Evolutionary conservation across 2,797 vertebrate species (phyloP).

Genomic region (Crenichthys baileyi): DNA sequence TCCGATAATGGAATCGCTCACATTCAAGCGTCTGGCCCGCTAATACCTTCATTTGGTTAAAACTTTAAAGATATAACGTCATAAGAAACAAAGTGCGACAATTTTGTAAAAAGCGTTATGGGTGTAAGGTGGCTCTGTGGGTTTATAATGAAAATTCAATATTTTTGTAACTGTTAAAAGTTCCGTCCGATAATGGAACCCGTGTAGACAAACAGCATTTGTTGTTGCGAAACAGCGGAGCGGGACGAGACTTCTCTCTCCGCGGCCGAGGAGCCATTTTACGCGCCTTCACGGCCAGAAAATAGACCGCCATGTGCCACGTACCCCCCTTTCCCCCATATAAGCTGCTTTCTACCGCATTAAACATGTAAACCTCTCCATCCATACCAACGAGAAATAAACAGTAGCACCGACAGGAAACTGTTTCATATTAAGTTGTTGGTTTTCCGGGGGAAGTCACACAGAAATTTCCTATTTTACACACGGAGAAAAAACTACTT

Average conservation of each 20-base stretch:
- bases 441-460: conserved; percentile 84
- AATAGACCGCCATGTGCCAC: conserved; percentile 69
- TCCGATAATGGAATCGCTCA: not conserved
- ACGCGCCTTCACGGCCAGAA: conserved; percentile 65
- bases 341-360: not conserved
- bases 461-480: conserved; percentile 81
- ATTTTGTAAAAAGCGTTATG: not conserved
- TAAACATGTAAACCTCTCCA: not conserved
- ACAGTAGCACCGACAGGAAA: conserved; percentile 74
- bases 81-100: not conserved
- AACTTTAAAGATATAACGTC: not conserved
- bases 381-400: conserved; percentile 10
- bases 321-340: conserved; percentile 19
- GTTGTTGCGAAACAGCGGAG: not conserved
- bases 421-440: conserved; percentile 78
- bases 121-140: rapidly evolving
- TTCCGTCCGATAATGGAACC: conserved; percentile 60
- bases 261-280: conserved; percentile 76
- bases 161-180: not conserved
- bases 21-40: not conserved
- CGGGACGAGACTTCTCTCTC: conserved; percentile 50
- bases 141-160: not conserved
- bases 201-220: rapidly evolving
- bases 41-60: not conserved
- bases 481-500: conserved; percentile 82